Base-by-base conservation (phyloP, 2,888 invertebrate species). In the Eupeodes luniger region DNA sequence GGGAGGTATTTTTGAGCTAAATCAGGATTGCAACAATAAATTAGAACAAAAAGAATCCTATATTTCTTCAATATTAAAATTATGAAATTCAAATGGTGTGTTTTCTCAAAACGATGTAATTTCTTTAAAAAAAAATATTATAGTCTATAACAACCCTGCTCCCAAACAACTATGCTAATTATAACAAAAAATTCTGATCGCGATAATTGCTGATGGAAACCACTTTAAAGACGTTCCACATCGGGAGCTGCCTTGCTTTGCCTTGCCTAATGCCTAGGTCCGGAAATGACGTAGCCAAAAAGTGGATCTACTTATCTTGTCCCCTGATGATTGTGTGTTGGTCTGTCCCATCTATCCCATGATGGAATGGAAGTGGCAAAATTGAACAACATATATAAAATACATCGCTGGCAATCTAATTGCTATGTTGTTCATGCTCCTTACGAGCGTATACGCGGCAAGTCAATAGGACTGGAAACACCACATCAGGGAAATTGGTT, bases 241-340 rank as follows among this genome's bases (percentile, higher is more conserved):
- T 77, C 59, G 72, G 44, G 66, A 61, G 84, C 57, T 51, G n/a
- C 80, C 53, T 27, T 19, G n/a, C 80, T 36, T 27, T 19, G 10
- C 10, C 14, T 51, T 19, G 62, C 5, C 62, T 34, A 0, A 27
- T 51, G 66, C 40, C 59, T 64, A 49, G 66, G 75, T 64, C 88
- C 85, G 88, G 88, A 88, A 81, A 81, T 88, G 85, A 88, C 85
- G 81, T 70, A 75, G 85, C 75, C 88, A 81, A 85, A 88, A 88
- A 78, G 59, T 88, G 69, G 85, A 78, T 85, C 88, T 85, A 81
- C 80, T 88, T 77, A 74, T 44, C 16, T 47, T 70, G 40, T 64
- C 55, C n/a, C 40, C 27, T 27, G 27, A 27, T 27, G 27, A 64
- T 85, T 78, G 72, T 81, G 72, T 81, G 55, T 19, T 61, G 51